These are phyloP conservation scores for Emys orbicularis DNA, from an alignment of 2,797 vertebrate genomes.

Conservation along the genomic window DNA sequence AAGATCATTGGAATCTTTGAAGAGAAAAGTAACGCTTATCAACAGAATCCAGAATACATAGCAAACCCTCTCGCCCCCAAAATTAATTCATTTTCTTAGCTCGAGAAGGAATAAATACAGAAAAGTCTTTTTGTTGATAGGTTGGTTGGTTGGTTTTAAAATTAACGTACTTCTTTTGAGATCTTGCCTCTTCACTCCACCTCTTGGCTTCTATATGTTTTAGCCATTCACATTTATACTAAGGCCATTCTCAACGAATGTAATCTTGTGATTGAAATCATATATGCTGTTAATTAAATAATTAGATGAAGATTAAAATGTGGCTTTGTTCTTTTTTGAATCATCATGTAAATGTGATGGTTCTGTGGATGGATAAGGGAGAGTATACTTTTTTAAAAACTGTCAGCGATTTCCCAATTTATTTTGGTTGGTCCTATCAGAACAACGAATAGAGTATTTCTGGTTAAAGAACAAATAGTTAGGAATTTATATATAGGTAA, in stretches of 20 bases:
- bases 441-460: not conserved
- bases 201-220: not conserved
- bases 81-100: not conserved
- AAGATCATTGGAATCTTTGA: not conserved
- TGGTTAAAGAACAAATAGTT: not conserved
- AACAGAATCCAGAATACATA: not conserved
- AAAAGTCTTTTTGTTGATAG: not conserved
- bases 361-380: not conserved
- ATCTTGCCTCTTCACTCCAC: not conserved
- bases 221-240: not conserved
- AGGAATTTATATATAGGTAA: not conserved
- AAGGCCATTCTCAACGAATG: conserved; percentile 28
- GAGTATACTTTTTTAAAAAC: not conserved
- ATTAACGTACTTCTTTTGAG: not conserved
- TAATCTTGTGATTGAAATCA: not conserved
- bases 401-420: not conserved
- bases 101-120: not conserved
- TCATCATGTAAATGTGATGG: not conserved
- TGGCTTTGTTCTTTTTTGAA: not conserved
- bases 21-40: conserved; percentile 4
- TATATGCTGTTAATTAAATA: not conserved
- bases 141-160: conserved; percentile 16
- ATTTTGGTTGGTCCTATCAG: not conserved
- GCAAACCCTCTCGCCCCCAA: not conserved
- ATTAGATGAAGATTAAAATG: not conserved